phyloP scores from a whole-genome alignment of 2,113 vertebrate genomes.

The Trachemys scripta region DNA sequence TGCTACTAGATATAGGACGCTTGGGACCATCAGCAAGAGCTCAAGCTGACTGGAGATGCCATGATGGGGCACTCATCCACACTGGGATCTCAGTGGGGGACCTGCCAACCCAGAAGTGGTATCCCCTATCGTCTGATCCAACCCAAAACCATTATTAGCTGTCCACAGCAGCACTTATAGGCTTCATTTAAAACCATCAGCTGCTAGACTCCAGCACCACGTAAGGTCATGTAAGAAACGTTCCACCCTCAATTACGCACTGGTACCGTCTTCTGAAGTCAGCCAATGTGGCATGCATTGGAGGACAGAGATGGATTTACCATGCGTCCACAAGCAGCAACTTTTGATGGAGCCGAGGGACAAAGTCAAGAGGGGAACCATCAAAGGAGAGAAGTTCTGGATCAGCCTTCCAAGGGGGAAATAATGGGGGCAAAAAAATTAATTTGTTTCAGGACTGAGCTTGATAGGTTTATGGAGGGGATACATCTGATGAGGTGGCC shows the following conservation, averaged over 20 bases:
- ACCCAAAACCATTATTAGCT: fast-evolving
- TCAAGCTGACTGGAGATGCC: fast-evolving
- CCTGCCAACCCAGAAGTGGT: background rate
- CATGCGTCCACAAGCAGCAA: background rate
- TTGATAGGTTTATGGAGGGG: no score
- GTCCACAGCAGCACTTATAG: fast-evolving
- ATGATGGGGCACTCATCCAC: fast-evolving
- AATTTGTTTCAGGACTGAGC: no score
- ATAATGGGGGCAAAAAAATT: no score
- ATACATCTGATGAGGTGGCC: no score
- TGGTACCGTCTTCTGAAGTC: background rate
- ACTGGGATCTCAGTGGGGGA: fast-evolving
- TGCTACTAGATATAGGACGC: fast-evolving
- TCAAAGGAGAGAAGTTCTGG: no score
- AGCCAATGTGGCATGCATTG: no score
- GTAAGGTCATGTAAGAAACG: fast-evolving
- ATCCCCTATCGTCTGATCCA: fast-evolving
- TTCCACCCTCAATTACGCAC: background rate
- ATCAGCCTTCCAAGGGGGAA: no score
- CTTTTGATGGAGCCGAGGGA: background rate
- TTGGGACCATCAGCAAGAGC: background rate
- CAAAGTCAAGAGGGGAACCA: background rate
- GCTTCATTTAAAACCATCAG: no score
- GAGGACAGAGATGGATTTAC: background rate
- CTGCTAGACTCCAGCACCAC: fast-evolving